phyloP scores from a whole-genome alignment of 2,113 vertebrate genomes.

The Hypocryptadius cinnamomeus region DNA sequence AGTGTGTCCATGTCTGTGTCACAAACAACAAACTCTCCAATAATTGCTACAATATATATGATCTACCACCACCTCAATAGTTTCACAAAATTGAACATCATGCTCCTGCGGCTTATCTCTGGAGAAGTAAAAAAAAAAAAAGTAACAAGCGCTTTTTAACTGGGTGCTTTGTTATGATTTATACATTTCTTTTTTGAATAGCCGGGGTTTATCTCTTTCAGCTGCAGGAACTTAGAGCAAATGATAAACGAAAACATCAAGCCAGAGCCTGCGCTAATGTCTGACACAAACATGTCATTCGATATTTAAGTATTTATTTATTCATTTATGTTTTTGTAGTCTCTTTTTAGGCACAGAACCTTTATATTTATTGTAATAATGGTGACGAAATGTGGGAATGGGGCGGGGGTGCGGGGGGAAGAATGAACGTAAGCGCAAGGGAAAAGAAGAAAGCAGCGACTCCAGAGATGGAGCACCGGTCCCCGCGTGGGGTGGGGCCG shows the following conservation, averaged over 20 bases:
- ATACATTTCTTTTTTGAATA: conserved; percentile 6
- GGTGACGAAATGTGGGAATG: conserved; percentile 47
- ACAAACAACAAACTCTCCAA: background rate
- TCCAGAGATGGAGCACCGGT: accelerated
- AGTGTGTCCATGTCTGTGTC: background rate
- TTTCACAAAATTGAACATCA: background rate
- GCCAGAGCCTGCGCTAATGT: conserved; percentile 46
- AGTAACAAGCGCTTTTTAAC: background rate
- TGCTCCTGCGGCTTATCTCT: background rate
- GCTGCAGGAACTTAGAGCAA: conserved; percentile 38
- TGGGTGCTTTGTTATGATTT: conserved; percentile 26
- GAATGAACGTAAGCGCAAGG: background rate
- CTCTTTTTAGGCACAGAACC: conserved; percentile 45
- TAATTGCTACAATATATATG: background rate
- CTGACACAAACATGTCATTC: conserved; percentile 69
- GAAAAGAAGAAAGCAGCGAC: background rate
- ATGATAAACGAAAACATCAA: conserved; percentile 64
- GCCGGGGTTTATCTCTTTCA: conserved; percentile 9
- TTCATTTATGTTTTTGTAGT: conserved; percentile 69
- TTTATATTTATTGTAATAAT: conserved; percentile 56
- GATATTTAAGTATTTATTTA: conserved; percentile 72
- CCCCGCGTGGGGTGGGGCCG: background rate
- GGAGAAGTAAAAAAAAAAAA: background rate
- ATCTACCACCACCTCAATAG: background rate
- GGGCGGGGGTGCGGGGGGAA: background rate